A percentile compares a stretch with the other conserved stretches of the same genome.
Evolutionary conservation across 2,888 invertebrate species (phyloP).

Genomic region (Brenthis ino): DNA sequence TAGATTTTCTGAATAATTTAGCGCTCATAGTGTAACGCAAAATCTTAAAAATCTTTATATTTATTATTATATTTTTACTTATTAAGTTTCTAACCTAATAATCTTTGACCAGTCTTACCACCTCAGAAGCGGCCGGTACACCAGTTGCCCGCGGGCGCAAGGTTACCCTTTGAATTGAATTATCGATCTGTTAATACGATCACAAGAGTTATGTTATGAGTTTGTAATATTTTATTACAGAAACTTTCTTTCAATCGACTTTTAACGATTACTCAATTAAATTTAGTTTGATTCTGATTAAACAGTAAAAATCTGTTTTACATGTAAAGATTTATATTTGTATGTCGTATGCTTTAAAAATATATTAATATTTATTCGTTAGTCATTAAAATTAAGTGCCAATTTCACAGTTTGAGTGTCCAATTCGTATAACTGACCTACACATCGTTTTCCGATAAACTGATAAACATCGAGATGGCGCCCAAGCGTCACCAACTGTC

Average conservation of each 20-base stretch:
- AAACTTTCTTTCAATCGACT: conserved; percentile 16
- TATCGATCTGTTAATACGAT: conserved; percentile 74
- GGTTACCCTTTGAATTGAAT: conserved; percentile 71
- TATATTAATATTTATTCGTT: not conserved
- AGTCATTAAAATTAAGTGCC: not conserved
- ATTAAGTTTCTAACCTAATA: conserved; percentile 16
- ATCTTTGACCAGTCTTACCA: conserved; percentile 36
- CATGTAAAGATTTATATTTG: not conserved
- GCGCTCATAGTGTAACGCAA: too few relatives aligned
- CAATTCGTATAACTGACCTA: conserved; percentile 52
- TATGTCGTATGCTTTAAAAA: not conserved
- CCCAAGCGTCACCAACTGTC: conserved; percentile 75
- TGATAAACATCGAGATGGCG: conserved; percentile 78
- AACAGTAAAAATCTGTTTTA: not conserved
- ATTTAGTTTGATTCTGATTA: conserved; percentile 3
- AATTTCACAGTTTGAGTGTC: conserved; percentile 1
- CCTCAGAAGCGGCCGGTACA: conserved; percentile 50
- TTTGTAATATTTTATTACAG: conserved; percentile 18
- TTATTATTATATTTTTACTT: too few relatives aligned
- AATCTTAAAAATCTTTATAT: too few relatives aligned
- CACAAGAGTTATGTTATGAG: conserved; percentile 58
- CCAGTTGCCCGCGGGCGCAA: conserved; percentile 53
- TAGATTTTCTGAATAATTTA: too few relatives aligned
- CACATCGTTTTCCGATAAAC: conserved; percentile 51
- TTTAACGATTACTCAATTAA: conserved; percentile 21